Evolutionary conservation across 64 coral and sea anemone species (phyloP).

Genomic region (Porites australiensis): DNA sequence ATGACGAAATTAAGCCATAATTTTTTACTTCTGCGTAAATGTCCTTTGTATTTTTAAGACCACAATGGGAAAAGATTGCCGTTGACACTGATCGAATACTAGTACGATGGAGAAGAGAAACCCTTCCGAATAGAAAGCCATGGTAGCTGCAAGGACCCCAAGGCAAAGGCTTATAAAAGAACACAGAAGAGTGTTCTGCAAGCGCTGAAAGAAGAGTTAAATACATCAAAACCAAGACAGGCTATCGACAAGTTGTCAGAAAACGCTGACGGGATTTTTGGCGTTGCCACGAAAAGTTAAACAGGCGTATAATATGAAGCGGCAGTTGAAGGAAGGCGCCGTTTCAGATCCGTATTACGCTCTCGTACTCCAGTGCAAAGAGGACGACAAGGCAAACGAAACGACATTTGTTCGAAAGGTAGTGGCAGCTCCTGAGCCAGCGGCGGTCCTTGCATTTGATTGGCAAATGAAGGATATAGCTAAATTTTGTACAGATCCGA

Average conservation of each 20-base stretch:
- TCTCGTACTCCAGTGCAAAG: conserved; percentile 47
- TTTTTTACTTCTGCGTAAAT: background rate
- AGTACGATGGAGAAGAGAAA: conserved; percentile 35
- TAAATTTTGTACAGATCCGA: conserved; percentile 6
- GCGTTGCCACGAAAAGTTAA: conserved; percentile 31
- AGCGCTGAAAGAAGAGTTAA: conserved; percentile 42
- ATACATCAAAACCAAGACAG: conserved; percentile 33
- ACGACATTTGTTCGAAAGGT: conserved; percentile 30
- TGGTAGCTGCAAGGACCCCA: conserved; percentile 24
- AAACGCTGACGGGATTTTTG: conserved; percentile 34
- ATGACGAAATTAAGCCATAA: background rate
- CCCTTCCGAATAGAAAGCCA: background rate
- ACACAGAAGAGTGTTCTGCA: conserved; percentile 28
- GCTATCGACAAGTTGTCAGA: conserved; percentile 31
- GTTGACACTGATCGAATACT: conserved; percentile 9
- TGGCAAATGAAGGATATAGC: conserved; percentile 17
- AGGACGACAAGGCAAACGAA: background rate
- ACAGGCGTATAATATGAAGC: conserved; percentile 33
- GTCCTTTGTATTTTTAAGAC: conserved; percentile 25
- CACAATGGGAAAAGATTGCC: conserved; percentile 22
- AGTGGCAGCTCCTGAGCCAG: conserved; percentile 32
- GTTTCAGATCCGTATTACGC: conserved; percentile 28
- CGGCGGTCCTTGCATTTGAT: conserved; percentile 34
- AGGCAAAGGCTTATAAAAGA: conserved; percentile 5
- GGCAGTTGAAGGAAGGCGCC: conserved; percentile 6